Conservation (phyloP, 35 echinoderm and acorn worm species). For the Apostichopus californicus region DNA sequence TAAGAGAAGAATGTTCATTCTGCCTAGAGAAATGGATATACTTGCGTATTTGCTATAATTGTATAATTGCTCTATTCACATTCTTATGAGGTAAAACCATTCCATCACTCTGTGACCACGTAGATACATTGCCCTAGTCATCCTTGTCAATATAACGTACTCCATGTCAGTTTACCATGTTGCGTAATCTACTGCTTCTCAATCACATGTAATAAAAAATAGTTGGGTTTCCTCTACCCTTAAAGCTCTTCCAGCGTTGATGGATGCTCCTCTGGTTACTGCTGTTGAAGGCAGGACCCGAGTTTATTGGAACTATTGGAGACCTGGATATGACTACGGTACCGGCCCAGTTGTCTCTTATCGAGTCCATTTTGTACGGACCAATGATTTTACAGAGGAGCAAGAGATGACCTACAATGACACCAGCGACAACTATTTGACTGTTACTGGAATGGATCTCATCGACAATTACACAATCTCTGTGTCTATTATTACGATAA, state of each 20-base stretch:
- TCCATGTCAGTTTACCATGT: no score
- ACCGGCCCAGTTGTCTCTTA: background rate
- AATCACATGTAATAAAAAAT: no score
- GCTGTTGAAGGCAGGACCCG: background rate
- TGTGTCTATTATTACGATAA: background rate
- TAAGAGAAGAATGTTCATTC: no score
- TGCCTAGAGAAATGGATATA: no score
- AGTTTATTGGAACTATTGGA: background rate
- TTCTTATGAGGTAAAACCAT: no score
- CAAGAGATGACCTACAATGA: background rate
- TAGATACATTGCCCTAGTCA: no score
- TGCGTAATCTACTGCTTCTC: no score
- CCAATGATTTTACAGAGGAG: background rate
- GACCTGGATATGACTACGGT: slow-evolving; percentile 1
- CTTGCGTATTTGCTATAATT: no score
- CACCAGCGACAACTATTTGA: background rate
- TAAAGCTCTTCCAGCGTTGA: slow-evolving; percentile 8
- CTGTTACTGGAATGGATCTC: background rate
- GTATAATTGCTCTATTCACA: no score
- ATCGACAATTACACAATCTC: background rate
- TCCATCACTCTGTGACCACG: no score
- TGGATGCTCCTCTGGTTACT: background rate
- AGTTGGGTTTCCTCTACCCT: background rate
- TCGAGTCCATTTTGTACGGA: background rate
- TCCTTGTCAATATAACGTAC: no score